Evolutionary conservation across 2,113 vertebrate genomes (phyloP), one percentile per base, ranked within the genome.

Genomic region (Otus sunia): DNA sequence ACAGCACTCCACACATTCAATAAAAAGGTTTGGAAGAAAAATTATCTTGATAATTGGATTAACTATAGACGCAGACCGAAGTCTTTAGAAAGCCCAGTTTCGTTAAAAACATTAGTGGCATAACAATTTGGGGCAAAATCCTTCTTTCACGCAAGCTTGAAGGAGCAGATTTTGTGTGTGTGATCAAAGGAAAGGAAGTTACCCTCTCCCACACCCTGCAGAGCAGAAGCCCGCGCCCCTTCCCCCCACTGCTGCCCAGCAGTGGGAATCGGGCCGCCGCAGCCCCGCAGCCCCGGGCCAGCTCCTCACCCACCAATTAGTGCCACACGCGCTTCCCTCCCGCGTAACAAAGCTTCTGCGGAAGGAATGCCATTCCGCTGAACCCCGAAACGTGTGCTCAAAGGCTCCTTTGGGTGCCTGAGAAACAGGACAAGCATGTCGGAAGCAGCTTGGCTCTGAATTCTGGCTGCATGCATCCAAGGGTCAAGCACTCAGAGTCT

Each of bases 261-360:
- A 55, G 55, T 14, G 0, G 6, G 76, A 30, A 55, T 16, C 9
- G 0, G 37, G 32, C n/a, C 2, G 3, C 37, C 3, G 59, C 39
- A 30, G 69, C 2, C 25, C 47, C 7, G 12, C 32, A 49, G 12
- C 53, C 59, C 23, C 0, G 12, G 41, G 45, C 58, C 22, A 26
- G 14, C 50, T 50, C 59, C 19, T 49, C 67, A 32, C 23, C 39
- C 53, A 13, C 41, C 80, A 29, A 2, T 17, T 16, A 21, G 0
- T 1, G 58, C 47, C 78, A 43, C 17, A 1, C 0, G 4, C 52
- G 26, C 72, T 34, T 9, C 82, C 58, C 49, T 60, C 41, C 62
- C 6, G 53, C 58, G 1, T 4, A 39, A 58, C 74, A 76, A 80
- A 85, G 74, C 63, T 55, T 9, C 69, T n/a, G 74, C 39, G 47